A percentile compares a stretch with the other conserved stretches of the same genome.
Evolutionary conservation across 2,113 vertebrate species (phyloP).

Genomic region (Bettongia penicillata): DNA sequence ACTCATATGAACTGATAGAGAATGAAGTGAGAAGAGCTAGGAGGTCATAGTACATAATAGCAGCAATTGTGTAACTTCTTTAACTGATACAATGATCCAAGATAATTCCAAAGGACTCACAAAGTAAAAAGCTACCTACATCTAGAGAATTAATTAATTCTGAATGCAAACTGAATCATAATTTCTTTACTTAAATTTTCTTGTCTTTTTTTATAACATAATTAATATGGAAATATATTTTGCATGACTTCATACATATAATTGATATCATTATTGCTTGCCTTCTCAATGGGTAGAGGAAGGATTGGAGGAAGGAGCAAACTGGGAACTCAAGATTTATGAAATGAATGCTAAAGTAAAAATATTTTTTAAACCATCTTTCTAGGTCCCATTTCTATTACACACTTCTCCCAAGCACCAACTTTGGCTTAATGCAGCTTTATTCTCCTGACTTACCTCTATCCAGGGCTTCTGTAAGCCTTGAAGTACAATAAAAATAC

Average conservation of each 20-base stretch:
- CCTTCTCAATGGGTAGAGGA: not conserved
- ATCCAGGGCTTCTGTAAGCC: not conserved
- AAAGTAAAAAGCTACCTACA: not conserved
- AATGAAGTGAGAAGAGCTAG: not conserved
- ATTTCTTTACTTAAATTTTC: not conserved
- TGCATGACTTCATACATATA: not conserved
- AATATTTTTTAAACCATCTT: not conserved
- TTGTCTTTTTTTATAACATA: not conserved
- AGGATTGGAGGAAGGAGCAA: not conserved
- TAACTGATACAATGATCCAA: not conserved
- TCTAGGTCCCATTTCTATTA: not conserved
- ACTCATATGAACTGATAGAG: not conserved
- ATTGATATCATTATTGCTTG: not conserved
- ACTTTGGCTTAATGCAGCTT: not conserved
- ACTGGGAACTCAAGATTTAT: not conserved
- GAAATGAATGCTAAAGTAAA: not conserved
- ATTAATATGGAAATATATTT: not conserved
- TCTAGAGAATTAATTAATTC: not conserved
- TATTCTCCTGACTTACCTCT: not conserved
- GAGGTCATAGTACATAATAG: not conserved
- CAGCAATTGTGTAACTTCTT: not conserved
- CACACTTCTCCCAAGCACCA: not conserved
- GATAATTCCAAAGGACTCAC: not conserved
- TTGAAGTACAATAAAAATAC: not conserved
- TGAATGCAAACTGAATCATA: not conserved